phyloP scores from a whole-genome alignment of 1,140 invertebrate species.

The Whitmania pigra region DNA sequence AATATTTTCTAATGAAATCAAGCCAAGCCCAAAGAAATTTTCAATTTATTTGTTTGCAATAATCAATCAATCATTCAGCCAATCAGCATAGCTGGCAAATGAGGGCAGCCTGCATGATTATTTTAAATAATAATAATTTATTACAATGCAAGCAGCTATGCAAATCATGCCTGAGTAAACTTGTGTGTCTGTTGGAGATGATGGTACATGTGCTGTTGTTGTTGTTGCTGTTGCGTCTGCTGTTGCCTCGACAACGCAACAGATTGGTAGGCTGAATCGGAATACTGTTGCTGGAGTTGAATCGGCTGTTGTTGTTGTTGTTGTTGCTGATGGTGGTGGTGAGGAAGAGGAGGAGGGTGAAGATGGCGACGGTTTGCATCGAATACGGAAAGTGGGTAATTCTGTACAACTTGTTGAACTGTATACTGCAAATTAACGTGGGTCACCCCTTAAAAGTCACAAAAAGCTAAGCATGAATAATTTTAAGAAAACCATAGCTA shows the following conservation, averaged over 20 bases:
- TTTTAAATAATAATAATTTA: too few species aligned
- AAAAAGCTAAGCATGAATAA: too few species aligned
- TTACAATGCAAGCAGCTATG: not conserved
- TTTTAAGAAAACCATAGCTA: too few species aligned
- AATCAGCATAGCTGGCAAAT: not conserved
- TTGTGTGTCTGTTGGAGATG: conserved; percentile 1
- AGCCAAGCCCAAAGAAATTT: not conserved
- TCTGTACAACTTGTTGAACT: not conserved
- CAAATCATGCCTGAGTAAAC: not conserved
- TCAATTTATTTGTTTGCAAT: not conserved
- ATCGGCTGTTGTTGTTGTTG: not conserved
- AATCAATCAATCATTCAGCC: not conserved
- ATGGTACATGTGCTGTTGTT: not conserved
- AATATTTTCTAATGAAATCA: too few species aligned
- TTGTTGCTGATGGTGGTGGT: conserved; percentile 1
- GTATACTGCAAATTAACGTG: too few species aligned
- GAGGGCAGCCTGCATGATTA: not conserved
- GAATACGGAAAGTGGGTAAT: conserved; percentile 1
- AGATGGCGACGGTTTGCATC: not conserved
- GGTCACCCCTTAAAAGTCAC: too few species aligned
- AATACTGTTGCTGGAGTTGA: conserved; percentile 6
- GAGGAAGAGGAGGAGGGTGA: not conserved
- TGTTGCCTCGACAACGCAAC: not conserved
- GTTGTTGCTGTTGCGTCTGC: conserved; percentile 10
- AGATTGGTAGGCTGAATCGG: too few species aligned